Evolutionary conservation across 2,888 invertebrate species (phyloP), one percentile per base, ranked within the genome.

Genomic region (Phyllotreta striolata): DNA sequence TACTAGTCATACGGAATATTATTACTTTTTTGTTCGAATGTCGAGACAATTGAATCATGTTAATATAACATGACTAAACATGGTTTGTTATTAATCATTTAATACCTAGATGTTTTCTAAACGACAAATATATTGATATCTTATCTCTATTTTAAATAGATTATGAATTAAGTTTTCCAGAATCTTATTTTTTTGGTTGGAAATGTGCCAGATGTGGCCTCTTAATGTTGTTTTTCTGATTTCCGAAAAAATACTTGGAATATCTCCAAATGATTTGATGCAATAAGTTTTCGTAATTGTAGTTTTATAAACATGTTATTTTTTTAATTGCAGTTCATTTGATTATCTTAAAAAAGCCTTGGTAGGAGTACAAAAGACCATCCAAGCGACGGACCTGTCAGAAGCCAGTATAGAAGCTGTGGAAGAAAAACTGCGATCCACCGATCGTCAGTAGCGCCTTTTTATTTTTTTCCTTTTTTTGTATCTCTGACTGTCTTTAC

Each of bases 341-440:
- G 96, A 97, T 84, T 97, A 97, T 79, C 88, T 99, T 82, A 98
- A 97, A 87, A 95, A 96, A 83, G 94, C 96, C 67, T 87, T 99
- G 81, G 95, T 95, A 70, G 97, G 97, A 78, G 94, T 98, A 74
- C 95, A 95, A 86, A 96, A 96, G 87, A 96, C 95, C 86, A 93
- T 97, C 83, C 97, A 95, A 85, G 96, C 96, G 79, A 96, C 95
- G 79, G 96, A 97, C 83, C 87, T 93, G 78, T 92, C 95, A 74
- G 97, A 97, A 85, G 94, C 95, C 72, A 93, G 94, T 72, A 92
- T 93, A 79, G 95, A 95, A 82, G 93, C 93, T 73, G 95, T 95
- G 71, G 95, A 95, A 82, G 95, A 95, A 83, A 95, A 95, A 84
- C 89, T 95, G 77, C 92, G 95, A 85, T 91, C 94, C 83, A 95